Percentiles rank a stretch among this genome's conserved stretches.
These are phyloP conservation scores for Drosophila nr. perissopoda DNA, from an alignment of 2,888 invertebrate genomes.

Conservation along the genomic window DNA sequence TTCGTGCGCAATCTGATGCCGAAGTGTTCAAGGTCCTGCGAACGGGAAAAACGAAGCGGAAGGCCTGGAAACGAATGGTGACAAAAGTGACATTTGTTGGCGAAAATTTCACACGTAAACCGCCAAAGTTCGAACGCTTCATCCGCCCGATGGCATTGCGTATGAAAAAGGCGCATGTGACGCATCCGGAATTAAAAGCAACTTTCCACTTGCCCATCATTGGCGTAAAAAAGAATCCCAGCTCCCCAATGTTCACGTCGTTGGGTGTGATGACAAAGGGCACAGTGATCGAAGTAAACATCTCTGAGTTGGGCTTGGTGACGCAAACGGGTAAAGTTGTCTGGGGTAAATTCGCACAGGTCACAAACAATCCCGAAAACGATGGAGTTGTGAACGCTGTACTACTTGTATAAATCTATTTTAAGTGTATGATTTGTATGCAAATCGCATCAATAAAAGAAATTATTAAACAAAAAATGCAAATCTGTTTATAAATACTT, in stretches of 20 bases:
- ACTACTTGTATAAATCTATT: conserved; percentile 91
- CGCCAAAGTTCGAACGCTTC: conserved; percentile 99
- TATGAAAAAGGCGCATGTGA: conserved; percentile 99
- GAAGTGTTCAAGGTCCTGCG: conserved; percentile 98
- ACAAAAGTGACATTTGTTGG: conserved; percentile 99
- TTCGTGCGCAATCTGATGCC: conserved; percentile 97
- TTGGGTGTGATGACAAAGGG: conserved; percentile 99
- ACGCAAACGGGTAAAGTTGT: conserved; percentile 99
- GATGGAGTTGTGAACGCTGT: conserved; percentile 99
- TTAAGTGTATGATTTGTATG: conserved; percentile 28
- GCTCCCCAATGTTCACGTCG: conserved; percentile 97
- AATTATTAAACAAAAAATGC: conserved; percentile 1
- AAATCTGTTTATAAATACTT: conserved; percentile 2
- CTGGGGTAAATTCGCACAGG: conserved; percentile 99
- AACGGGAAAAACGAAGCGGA: conserved; percentile 95
- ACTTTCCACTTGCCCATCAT: conserved; percentile 99
- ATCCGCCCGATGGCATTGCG: conserved; percentile 98
- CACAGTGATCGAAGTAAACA: conserved; percentile 98
- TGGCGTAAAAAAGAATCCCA: conserved; percentile 99
- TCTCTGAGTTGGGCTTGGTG: conserved; percentile 98
- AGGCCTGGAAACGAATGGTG: conserved; percentile 99
- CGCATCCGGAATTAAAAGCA: conserved; percentile 99
- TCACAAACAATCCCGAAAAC: conserved; percentile 99
- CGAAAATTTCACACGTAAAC: conserved; percentile 99
- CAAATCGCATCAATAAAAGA: conserved; percentile 17